phyloP scores from a whole-genome alignment of 2,797 vertebrate genomes.

The Pelodytes ibericus region DNA sequence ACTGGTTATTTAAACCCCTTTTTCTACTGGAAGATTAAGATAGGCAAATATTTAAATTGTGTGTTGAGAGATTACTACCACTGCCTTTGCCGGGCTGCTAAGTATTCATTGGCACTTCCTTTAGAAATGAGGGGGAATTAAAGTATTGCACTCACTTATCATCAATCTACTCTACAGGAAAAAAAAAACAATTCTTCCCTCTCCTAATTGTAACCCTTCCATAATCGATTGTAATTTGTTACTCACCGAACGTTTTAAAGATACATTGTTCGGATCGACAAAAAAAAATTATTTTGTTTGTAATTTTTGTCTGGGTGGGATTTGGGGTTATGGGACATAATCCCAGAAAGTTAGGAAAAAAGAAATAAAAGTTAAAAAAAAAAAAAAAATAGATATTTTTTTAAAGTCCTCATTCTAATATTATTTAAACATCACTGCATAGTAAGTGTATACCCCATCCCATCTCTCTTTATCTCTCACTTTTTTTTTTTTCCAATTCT shows the following conservation, averaged over 20 bases:
- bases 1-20: conserved; percentile 1
- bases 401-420: conserved; percentile 40
- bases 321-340: background rate
- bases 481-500: conserved; percentile 28
- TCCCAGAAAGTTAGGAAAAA: conserved; percentile 20
- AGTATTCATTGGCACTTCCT: conserved; percentile 10
- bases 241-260: background rate
- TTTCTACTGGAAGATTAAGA: conserved; percentile 22
- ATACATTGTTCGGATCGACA: background rate
- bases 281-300: background rate
- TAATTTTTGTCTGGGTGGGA: background rate
- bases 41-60: conserved; percentile 11
- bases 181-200: background rate
- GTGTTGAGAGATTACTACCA: background rate
- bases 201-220: background rate
- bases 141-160: conserved; percentile 9
- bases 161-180: background rate
- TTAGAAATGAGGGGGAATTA: background rate
- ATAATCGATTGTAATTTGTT: conserved; percentile 5
- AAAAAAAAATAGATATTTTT: conserved; percentile 44
- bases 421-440: conserved; percentile 50
- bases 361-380: conserved; percentile 22
- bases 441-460: conserved; percentile 18
- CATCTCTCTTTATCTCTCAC: background rate
- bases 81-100: conserved; percentile 1